phyloP scores from a whole-genome alignment of 2,113 vertebrate species.

The Labeo catla region DNA sequence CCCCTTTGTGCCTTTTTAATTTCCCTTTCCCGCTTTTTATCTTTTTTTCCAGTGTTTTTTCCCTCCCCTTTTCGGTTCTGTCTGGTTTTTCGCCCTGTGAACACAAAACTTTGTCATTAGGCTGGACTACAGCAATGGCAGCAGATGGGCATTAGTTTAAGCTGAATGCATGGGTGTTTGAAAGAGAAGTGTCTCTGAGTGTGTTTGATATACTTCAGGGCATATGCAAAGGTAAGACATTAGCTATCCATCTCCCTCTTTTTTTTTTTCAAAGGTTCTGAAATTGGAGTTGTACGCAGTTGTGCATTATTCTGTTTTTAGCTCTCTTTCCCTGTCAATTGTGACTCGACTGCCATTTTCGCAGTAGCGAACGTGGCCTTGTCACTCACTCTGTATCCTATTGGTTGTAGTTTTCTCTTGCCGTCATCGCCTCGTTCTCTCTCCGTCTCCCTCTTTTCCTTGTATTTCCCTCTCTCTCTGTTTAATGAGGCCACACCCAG shows the following conservation, averaged over 20 bases:
- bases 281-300: neutral
- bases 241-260: slow-evolving; percentile 33
- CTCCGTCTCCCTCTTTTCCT: neutral
- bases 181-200: slow-evolving; percentile 64
- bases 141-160: slow-evolving; percentile 66
- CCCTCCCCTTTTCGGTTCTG: slow-evolving; percentile 55
- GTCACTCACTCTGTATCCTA: neutral
- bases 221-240: slow-evolving; percentile 68
- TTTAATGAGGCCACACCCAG: slow-evolving; percentile 6
- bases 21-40: slow-evolving; percentile 37
- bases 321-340: neutral
- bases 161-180: slow-evolving; percentile 68
- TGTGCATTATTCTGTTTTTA: neutral
- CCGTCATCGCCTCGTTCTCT: slow-evolving; percentile 10
- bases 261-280: slow-evolving; percentile 36
- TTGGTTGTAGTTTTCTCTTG: slow-evolving; percentile 12
- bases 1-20: slow-evolving; percentile 51
- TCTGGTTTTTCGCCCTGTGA: slow-evolving; percentile 68
- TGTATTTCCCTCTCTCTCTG: neutral
- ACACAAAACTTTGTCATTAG: slow-evolving; percentile 75
- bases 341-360: neutral
- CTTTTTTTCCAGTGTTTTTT: slow-evolving; percentile 16
- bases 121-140: slow-evolving; percentile 58
- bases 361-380: slow-evolving; percentile 1
- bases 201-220: slow-evolving; percentile 24